Evolutionary conservation across 2,888 invertebrate species (phyloP), one percentile per base, ranked within the genome.

Genomic region (Stenchaetothrips biformis): DNA sequence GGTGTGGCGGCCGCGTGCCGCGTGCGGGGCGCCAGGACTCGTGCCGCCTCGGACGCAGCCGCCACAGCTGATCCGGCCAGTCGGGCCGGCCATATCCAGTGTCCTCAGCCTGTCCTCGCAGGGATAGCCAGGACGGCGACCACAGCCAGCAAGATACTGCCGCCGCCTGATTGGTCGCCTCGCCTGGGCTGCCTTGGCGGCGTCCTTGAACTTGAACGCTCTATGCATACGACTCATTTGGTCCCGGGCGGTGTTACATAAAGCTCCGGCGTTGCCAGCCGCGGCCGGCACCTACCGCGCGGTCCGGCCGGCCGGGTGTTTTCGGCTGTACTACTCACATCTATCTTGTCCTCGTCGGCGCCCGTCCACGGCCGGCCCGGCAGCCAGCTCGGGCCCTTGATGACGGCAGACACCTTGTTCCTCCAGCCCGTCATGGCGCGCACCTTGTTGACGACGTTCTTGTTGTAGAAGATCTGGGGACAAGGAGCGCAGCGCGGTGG

Each of bases 351-450:
- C 80, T 91, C 91, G 78, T 92, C 92, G n/a, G 91, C 89, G 13
- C 96, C 96, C 0, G 94, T 89, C 83, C 95, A 87, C 0, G 92
- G 91, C 79, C 90, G 90, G 0, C 95, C 96, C 0, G 95, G 95
- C 83, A 90, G 88, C 96, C 96, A 97, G 83, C 96, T 96, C 0
- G 96, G 96, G 0, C 96, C 96, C 88, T 93, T 95, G 85, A 95
- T 90, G 0, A 94, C 85, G 0, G 93, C 92, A 9, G 89, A 90
- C 25, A 95, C 83, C 85, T 92, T 94, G 85, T 95, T 88, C 0
- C 86, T 87, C 87, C 91, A 89, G 0, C 87, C 89, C 18, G 88
- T 85, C 87, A 92, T 90, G 0, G 87, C 86, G 78, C 89, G 87
- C 85, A 92, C 90, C 84, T 91, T 92, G 79, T 90, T 87, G 1